Evolutionary conservation across 2,888 invertebrate species (phyloP).

Genomic region (Digitonthophagus gazella): DNA sequence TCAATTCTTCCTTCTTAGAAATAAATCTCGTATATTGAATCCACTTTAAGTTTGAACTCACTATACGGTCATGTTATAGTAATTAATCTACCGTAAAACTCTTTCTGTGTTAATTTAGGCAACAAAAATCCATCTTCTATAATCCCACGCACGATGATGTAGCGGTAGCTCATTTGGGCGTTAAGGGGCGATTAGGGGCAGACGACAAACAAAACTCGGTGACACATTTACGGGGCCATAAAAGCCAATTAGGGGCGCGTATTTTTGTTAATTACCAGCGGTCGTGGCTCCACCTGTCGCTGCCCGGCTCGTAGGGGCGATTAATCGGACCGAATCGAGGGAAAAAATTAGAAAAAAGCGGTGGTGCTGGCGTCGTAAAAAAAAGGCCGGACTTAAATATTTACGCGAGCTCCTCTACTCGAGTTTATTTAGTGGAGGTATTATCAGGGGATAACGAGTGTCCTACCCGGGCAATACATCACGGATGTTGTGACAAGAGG

Average conservation of each 20-base stretch:
- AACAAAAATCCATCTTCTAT: too few species aligned
- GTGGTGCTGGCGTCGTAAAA: background rate
- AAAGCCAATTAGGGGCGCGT: constrained; percentile 14
- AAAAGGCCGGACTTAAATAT: constrained; percentile 30
- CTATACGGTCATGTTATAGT: too few species aligned
- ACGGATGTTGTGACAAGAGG: constrained; percentile 41
- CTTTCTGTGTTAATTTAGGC: too few species aligned
- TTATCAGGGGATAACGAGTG: constrained; percentile 45
- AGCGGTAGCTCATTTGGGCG: background rate
- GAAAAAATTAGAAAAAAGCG: background rate
- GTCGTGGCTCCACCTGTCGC: constrained; percentile 3
- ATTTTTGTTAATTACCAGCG: constrained; percentile 20
- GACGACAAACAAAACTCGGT: background rate
- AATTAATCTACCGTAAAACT: too few species aligned
- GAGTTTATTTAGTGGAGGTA: constrained; percentile 41
- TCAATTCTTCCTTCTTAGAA: too few species aligned
- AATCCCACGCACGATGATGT: background rate
- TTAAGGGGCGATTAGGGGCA: background rate
- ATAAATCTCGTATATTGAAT: too few species aligned
- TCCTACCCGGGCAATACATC: constrained; percentile 45
- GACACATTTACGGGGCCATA: constrained; percentile 13
- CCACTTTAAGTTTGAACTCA: too few species aligned
- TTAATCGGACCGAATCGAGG: background rate
- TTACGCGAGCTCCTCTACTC: constrained; percentile 31
- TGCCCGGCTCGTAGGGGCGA: background rate